Conservation (phyloP, 2,797 vertebrate genomes). For the Sciaenops ocellatus region DNA sequence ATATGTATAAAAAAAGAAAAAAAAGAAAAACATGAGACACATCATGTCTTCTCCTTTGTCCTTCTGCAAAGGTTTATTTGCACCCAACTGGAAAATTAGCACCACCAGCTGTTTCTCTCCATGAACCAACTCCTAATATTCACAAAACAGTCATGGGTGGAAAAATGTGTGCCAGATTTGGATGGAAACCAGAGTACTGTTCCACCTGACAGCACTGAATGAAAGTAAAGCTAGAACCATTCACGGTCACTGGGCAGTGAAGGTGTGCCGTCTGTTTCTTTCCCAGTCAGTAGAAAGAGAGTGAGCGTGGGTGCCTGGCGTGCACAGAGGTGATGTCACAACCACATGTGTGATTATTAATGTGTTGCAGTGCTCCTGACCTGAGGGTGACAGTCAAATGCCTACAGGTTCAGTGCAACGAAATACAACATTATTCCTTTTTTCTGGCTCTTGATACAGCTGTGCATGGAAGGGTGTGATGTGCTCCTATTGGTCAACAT, state of each 20-base stretch:
- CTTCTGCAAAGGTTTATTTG: background rate
- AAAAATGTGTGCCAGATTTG: background rate
- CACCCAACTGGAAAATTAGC: background rate
- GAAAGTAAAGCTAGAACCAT: background rate
- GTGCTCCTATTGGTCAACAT: background rate
- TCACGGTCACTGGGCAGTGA: background rate
- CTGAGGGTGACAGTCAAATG: background rate
- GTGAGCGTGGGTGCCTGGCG: background rate
- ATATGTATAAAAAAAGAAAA: too few species aligned
- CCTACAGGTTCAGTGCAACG: background rate
- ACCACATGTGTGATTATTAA: background rate
- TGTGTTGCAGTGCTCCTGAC: background rate
- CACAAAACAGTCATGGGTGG: background rate
- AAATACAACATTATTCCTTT: background rate
- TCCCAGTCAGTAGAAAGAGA: background rate
- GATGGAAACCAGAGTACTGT: background rate
- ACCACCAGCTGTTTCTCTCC: background rate
- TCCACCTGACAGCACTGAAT: background rate
- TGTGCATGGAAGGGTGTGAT: too few species aligned
- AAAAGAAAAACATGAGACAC: too few species aligned
- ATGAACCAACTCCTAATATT: background rate
- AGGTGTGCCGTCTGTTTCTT: background rate
- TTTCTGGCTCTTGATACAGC: background rate
- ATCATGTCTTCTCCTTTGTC: background rate
- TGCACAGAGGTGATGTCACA: background rate